Conservation (phyloP, 1,140 invertebrate species). For the Branchinecta lynchi region DNA sequence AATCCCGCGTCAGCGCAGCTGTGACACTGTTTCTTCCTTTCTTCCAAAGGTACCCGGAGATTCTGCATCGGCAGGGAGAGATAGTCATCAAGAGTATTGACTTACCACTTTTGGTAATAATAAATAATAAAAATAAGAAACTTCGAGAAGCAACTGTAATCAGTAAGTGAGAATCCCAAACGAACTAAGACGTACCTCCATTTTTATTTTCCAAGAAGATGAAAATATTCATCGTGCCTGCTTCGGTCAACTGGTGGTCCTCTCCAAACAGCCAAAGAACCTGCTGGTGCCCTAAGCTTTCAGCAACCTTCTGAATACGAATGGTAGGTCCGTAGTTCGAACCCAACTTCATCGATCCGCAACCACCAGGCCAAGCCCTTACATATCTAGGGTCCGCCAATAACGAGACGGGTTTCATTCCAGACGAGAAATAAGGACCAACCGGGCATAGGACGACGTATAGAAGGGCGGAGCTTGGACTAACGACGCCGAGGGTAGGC, state of each 20-base stretch:
- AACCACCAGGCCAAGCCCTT: constrained; percentile 89
- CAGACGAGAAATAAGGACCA: constrained; percentile 68
- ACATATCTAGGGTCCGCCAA: constrained; percentile 63
- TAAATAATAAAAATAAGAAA: too few species aligned
- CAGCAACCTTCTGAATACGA: constrained; percentile 59
- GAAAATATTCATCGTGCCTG: constrained; percentile 98
- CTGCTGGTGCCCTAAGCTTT: constrained; percentile 69
- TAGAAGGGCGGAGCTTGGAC: constrained; percentile 65
- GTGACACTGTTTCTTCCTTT: too few species aligned
- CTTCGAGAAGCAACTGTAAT: neutral
- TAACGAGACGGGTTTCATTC: constrained; percentile 56
- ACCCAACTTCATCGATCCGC: constrained; percentile 86
- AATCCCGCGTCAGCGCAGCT: too few species aligned
- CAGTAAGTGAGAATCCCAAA: constrained; percentile 15
- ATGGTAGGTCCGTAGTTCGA: constrained; percentile 81
- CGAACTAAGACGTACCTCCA: constrained; percentile 50
- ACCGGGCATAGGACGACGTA: constrained; percentile 85
- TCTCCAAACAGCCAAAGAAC: constrained; percentile 93
- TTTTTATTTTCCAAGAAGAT: constrained; percentile 69
- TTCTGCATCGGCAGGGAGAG: too few species aligned
- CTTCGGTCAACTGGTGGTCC: constrained; percentile 88
- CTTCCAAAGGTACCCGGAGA: too few species aligned
- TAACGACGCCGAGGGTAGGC: constrained; percentile 76
- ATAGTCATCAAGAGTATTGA: too few species aligned
- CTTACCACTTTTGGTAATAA: too few species aligned